Conservation (phyloP, 2,888 invertebrate genomes). For the Meiosimyza decipiens region DNA sequence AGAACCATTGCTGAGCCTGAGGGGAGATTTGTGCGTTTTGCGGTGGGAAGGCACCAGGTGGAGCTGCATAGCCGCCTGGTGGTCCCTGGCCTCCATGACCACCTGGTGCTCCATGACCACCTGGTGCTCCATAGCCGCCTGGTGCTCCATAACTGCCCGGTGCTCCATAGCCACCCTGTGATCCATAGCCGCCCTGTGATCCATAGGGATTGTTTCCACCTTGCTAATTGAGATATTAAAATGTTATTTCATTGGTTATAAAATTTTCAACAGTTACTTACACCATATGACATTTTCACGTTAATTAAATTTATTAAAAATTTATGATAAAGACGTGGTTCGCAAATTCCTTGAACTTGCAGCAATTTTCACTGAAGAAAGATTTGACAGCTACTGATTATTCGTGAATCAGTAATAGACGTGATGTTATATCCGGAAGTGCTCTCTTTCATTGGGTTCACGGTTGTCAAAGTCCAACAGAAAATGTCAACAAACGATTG, state of each 20-base stretch:
- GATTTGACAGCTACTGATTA: no score
- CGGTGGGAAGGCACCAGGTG: constrained; percentile 63
- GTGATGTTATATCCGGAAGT: no score
- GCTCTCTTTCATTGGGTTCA: no score
- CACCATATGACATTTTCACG: constrained; percentile 55
- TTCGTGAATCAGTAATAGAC: no score
- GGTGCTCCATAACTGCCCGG: not conserved
- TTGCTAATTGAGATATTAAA: constrained; percentile 1
- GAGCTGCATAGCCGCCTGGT: constrained; percentile 57
- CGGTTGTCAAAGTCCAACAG: no score
- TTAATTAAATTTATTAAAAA: constrained; percentile 4
- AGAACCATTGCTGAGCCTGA: constrained; percentile 86
- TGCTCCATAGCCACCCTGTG: constrained; percentile 19
- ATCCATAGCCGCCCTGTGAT: constrained; percentile 19
- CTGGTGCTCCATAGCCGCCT: constrained; percentile 56
- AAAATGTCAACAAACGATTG: no score
- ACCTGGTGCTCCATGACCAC: constrained; percentile 40
- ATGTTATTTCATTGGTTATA: not conserved
- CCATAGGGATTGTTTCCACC: constrained; percentile 45
- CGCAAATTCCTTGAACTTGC: no score
- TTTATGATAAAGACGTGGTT: no score
- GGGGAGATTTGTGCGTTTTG: constrained; percentile 73
- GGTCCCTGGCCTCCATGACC: constrained; percentile 35
- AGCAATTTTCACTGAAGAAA: no score
- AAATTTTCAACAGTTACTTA: constrained; percentile 45